phyloP scores from a whole-genome alignment of 2,113 vertebrate genomes.

The Xiphorhynchus elegans region DNA sequence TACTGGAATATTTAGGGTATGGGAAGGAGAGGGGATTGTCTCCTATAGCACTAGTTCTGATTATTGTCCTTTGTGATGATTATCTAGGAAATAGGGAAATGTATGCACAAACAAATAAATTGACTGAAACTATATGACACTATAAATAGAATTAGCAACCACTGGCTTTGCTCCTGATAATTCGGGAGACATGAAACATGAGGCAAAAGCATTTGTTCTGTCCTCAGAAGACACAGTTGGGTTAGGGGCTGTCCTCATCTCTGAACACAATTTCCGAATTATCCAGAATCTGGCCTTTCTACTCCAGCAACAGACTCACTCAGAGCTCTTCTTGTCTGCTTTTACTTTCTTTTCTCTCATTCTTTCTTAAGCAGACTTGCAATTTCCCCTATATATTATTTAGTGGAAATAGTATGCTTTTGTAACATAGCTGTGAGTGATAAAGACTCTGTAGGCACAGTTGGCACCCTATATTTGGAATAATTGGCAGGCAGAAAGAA shows the following conservation, averaged over 20 bases:
- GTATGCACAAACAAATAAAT: not conserved
- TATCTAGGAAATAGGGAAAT: not conserved
- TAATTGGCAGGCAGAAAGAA: not conserved
- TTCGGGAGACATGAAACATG: rapidly evolving
- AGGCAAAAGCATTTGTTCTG: not conserved
- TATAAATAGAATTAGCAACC: not conserved
- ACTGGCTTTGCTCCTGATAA: not conserved
- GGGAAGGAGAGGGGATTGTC: not conserved
- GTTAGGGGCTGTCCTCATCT: not conserved
- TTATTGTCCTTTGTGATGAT: not conserved
- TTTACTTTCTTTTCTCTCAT: conserved; percentile 3
- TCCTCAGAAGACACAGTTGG: not conserved
- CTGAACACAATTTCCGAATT: not conserved
- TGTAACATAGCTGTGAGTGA: not conserved
- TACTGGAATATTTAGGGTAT: not conserved
- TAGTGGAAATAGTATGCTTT: not conserved
- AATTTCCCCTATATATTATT: conserved; percentile 32
- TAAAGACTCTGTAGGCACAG: not conserved
- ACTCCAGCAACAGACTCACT: not conserved
- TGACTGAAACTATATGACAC: not conserved
- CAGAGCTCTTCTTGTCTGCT: not conserved
- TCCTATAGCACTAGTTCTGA: not conserved
- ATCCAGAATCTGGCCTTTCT: not conserved
- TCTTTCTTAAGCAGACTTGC: not conserved
- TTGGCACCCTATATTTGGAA: not conserved